These are phyloP conservation scores for Ochropacha duplaris DNA, from an alignment of 2,888 invertebrate species.

Conservation along the genomic window DNA sequence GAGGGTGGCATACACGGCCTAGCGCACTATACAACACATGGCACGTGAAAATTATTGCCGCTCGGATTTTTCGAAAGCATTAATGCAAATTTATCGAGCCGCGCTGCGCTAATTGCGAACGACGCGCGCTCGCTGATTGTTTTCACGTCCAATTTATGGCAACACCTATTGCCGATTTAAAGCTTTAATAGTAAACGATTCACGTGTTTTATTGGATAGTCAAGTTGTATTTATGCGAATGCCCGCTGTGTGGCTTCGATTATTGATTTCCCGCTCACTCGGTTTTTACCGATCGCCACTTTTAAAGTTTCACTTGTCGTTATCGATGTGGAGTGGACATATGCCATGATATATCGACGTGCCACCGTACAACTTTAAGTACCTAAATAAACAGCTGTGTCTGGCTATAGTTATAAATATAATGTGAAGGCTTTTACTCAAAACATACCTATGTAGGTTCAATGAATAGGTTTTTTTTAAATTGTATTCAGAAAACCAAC, in stretches of 20 bases:
- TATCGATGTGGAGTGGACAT: conserved; percentile 36
- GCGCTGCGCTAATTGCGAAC: conserved; percentile 80
- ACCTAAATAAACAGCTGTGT: background rate
- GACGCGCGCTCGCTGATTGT: conserved; percentile 81
- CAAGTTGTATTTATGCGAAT: conserved; percentile 75
- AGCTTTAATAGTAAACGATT: conserved; percentile 83
- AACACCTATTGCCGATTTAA: conserved; percentile 84
- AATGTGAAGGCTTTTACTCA: background rate
- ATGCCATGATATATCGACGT: conserved; percentile 24
- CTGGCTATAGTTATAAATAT: background rate
- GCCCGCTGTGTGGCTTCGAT: conserved; percentile 71
- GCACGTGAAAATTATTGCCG: conserved; percentile 79
- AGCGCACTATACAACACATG: conserved; percentile 63
- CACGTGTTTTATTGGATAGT: conserved; percentile 83
- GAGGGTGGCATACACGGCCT: conserved; percentile 35
- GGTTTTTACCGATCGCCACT: conserved; percentile 50
- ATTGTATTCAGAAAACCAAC: too few relatives aligned
- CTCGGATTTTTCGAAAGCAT: conserved; percentile 81
- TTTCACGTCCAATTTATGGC: conserved; percentile 81
- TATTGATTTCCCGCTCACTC: conserved; percentile 71
- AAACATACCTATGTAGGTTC: background rate
- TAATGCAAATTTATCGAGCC: conserved; percentile 83
- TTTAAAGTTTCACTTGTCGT: conserved; percentile 51
- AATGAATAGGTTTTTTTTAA: too few relatives aligned
- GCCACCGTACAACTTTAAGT: background rate